These are phyloP conservation scores for Neria commutata DNA, from an alignment of 2,888 invertebrate genomes.

Conservation along the genomic window DNA sequence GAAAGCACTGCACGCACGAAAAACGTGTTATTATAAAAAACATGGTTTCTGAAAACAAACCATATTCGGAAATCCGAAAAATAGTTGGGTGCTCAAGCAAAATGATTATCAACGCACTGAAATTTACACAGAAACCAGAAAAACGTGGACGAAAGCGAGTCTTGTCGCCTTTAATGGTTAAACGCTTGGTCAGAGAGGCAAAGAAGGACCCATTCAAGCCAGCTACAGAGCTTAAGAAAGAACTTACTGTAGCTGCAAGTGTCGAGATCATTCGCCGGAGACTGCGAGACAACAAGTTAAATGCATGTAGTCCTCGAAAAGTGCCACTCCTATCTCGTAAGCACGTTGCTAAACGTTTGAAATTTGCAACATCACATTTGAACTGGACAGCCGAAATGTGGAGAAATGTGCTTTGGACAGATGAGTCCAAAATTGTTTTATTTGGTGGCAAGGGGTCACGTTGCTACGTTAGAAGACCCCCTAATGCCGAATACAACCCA, in stretches of 20 bases:
- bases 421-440: too few relatives aligned
- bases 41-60: constrained; percentile 7
- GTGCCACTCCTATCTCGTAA: background rate
- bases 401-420: too few relatives aligned
- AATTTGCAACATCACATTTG: constrained; percentile 1
- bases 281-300: background rate
- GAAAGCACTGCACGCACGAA: background rate
- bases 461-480: background rate
- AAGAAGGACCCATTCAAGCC: too few relatives aligned
- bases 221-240: too few relatives aligned
- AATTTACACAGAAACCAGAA: background rate
- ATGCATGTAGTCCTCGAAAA: background rate
- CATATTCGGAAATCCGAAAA: constrained; percentile 12
- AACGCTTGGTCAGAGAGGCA: too few relatives aligned
- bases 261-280: too few relatives aligned
- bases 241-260: too few relatives aligned
- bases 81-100: constrained; percentile 13
- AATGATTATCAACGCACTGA: constrained; percentile 12
- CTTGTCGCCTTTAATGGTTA: too few relatives aligned
- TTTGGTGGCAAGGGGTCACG: constrained; percentile 1
- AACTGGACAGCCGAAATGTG: too few relatives aligned
- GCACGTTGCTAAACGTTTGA: background rate
- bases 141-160: too few relatives aligned
- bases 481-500: constrained; percentile 23
- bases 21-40: constrained; percentile 6